These are phyloP conservation scores for Opisthograptis luteolata DNA, from an alignment of 2,888 invertebrate genomes.

Conservation along the genomic window DNA sequence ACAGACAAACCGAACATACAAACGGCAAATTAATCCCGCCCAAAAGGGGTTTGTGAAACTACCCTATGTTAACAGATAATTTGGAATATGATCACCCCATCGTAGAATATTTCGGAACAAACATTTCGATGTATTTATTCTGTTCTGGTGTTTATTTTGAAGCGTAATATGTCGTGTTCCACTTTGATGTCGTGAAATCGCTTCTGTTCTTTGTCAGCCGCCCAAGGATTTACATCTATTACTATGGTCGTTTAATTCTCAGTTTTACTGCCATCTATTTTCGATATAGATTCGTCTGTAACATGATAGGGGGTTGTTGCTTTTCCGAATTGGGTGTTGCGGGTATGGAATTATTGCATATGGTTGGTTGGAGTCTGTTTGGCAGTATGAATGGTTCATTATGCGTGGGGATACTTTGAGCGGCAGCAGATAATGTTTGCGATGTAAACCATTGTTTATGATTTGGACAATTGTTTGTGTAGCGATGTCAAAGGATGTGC, in stretches of 20 bases:
- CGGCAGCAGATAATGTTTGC: constrained; percentile 79
- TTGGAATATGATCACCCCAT: constrained; percentile 80
- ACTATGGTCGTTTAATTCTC: constrained; percentile 71
- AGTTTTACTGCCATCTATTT: constrained; percentile 76
- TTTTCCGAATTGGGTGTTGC: constrained; percentile 51
- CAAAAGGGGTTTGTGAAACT: constrained; percentile 74
- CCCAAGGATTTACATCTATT: constrained; percentile 79
- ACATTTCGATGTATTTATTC: constrained; percentile 83
- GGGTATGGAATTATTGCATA: constrained; percentile 81
- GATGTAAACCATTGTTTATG: constrained; percentile 83
- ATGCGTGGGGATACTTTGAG: constrained; percentile 78
- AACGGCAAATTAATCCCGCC: constrained; percentile 76
- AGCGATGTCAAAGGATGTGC: constrained; percentile 82
- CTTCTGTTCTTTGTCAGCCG: constrained; percentile 81
- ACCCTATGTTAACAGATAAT: constrained; percentile 78
- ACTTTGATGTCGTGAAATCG: constrained; percentile 84
- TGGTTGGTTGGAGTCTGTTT: constrained; percentile 83
- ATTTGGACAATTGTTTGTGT: constrained; percentile 83
- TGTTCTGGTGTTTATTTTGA: constrained; percentile 82
- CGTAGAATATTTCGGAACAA: constrained; percentile 78
- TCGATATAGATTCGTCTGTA: constrained; percentile 74
- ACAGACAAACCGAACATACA: constrained; percentile 56
- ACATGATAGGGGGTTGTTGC: constrained; percentile 64
- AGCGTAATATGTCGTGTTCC: constrained; percentile 84
- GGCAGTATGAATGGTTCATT: constrained; percentile 83